Percentiles rank a stretch among this genome's conserved stretches.
These are phyloP conservation scores for Corydoras maculifer DNA, from an alignment of 2,113 vertebrate species.

Conservation along the genomic window DNA sequence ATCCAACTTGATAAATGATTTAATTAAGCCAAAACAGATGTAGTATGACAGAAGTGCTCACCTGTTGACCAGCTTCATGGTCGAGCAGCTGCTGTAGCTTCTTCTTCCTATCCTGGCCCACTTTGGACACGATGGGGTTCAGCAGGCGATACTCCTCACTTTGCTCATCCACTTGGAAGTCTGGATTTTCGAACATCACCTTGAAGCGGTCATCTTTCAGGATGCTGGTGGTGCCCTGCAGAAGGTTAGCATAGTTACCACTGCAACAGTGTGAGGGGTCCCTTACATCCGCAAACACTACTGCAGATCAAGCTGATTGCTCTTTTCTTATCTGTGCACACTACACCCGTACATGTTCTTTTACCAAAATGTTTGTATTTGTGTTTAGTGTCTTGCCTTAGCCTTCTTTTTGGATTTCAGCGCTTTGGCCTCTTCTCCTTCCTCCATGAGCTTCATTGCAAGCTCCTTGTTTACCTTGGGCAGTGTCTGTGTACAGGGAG, in stretches of 20 bases:
- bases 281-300: too few species aligned
- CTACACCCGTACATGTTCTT: too few species aligned
- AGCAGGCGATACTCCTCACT: slow-evolving; percentile 94
- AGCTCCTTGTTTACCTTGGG: slow-evolving; percentile 94
- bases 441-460: slow-evolving; percentile 91
- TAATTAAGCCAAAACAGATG: too few species aligned
- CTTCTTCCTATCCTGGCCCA: slow-evolving; percentile 84
- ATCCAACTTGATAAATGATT: too few species aligned
- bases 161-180: slow-evolving; percentile 92
- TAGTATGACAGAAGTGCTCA: slow-evolving; percentile 41
- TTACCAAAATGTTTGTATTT: too few species aligned
- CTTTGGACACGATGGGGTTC: slow-evolving; percentile 94
- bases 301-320: too few species aligned
- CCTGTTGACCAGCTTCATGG: slow-evolving; percentile 64
- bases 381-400: slow-evolving; percentile 66
- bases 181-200: slow-evolving; percentile 97
- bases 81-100: slow-evolving; percentile 73
- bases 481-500: slow-evolving; percentile 69
- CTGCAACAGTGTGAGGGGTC: too few species aligned
- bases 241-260: neutral
- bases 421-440: slow-evolving; percentile 73
- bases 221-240: slow-evolving; percentile 78
- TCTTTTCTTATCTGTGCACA: too few species aligned
- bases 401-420: slow-evolving; percentile 72
- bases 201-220: slow-evolving; percentile 91